Evolutionary conservation across 2,888 invertebrate species (phyloP).

Genomic region (Drosophila mettleri): DNA sequence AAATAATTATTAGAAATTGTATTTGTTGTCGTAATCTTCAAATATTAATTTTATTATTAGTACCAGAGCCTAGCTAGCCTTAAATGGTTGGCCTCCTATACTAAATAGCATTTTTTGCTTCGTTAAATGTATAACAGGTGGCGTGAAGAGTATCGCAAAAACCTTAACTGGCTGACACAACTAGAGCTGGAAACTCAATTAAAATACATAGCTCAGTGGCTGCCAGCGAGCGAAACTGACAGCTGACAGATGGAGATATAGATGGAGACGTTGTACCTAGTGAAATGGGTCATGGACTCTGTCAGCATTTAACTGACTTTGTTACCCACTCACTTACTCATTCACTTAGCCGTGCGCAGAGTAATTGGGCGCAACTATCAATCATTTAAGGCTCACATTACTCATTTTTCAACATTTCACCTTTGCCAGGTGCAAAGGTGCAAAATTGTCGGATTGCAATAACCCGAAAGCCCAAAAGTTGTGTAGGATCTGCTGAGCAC

Average conservation of each 20-base stretch:
- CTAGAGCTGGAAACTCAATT: conserved; percentile 71
- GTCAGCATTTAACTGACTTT: conserved; percentile 41
- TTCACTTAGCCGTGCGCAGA: conserved; percentile 15
- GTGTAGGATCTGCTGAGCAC: too few species aligned
- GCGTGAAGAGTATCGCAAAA: conserved; percentile 47
- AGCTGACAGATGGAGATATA: conserved; percentile 70
- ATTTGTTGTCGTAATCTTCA: too few species aligned
- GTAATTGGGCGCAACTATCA: conserved; percentile 53
- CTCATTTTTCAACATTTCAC: conserved; percentile 23
- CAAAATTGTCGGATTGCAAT: conserved; percentile 55
- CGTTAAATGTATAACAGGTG: conserved; percentile 30
- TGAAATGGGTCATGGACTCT: conserved; percentile 60
- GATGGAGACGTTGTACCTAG: conserved; percentile 40
- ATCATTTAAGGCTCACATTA: conserved; percentile 52
- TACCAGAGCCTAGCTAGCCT: background rate
- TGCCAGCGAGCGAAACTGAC: conserved; percentile 67
- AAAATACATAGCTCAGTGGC: conserved; percentile 73
- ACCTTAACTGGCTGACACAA: conserved; percentile 38
- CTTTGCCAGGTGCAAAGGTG: conserved; percentile 64
- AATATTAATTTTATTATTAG: too few species aligned
- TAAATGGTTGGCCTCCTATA: too few species aligned
- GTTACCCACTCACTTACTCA: conserved; percentile 31
- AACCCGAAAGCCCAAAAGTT: conserved; percentile 45
- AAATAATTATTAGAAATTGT: too few species aligned
- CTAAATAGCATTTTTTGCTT: conserved; percentile 28